Base-by-base conservation (phyloP, 1,140 invertebrate species). In the Lysiphlebus fabarum region DNA sequence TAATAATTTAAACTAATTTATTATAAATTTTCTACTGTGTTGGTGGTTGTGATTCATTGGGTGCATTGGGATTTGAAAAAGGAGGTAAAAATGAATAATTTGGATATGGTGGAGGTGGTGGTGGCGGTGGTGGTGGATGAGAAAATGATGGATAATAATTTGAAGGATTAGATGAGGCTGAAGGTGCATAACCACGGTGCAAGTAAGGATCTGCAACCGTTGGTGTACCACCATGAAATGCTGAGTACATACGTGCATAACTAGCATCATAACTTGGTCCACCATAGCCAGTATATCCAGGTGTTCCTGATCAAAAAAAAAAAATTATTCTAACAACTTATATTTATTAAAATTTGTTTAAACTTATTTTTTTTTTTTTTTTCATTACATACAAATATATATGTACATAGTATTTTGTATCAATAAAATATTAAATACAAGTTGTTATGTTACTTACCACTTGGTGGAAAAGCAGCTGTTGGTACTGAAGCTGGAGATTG, bases 201-300 rank as follows among this genome's bases (percentile, higher is more conserved):
- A 75, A 75, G 50, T 83, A 81, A 0, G 81, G 75, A 61, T 79
- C 77, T 40, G 70, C 62, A 10, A 69, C 61, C 36, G 73, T 63
- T 34, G 76, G 74, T 26, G 76, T 70, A 10, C 78, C 76, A 54
- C 77, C 76, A 58, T 80, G 79, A 58, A 81, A 80, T 33, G 79
- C 77, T 45, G 76, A 73, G 49, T 81, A 81, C 77, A 81, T 78
- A 5, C 78, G 73, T 11, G 77, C 75, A 53, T 81, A 81, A 54
- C 81, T 78, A 6, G 78, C 62, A 26, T 78, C 77, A 55, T 80
- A 79, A 6, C 71, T 67, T 12, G 77, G 75, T 47, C 70, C 72
- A 45, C 72, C 72, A 38, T 77, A 77, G 6, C 70, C 66, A 38
- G 73, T 68, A 62, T 78, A 78, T 54, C 70, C 74, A 34, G 75